Evolutionary conservation across 2,113 vertebrate species (phyloP).

Genomic region (Etia nguti): DNA sequence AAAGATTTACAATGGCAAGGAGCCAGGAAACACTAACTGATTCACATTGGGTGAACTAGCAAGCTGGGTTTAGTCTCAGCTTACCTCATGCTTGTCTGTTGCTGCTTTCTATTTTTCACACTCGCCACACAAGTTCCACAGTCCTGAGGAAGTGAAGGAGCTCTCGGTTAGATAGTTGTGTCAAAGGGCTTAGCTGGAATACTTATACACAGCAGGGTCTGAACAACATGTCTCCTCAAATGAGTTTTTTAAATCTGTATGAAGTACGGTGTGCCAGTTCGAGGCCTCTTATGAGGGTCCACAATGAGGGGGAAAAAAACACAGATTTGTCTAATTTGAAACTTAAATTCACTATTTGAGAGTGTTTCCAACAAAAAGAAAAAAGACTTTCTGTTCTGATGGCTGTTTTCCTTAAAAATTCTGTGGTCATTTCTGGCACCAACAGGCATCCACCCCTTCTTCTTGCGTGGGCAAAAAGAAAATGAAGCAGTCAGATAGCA

Average conservation of each 20-base stretch:
- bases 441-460: background rate
- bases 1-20: too few species aligned
- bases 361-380: background rate
- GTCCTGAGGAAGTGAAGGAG: background rate
- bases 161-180: conserved; percentile 26
- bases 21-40: background rate
- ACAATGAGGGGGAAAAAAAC: background rate
- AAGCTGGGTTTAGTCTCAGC: conserved; percentile 38
- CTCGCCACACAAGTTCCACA: background rate
- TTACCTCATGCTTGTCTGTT: background rate
- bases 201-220: conserved; percentile 36
- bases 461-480: conserved; percentile 18
- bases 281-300: background rate
- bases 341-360: background rate
- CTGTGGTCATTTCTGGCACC: background rate
- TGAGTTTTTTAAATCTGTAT: background rate
- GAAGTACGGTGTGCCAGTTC: background rate
- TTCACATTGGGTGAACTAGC: conserved; percentile 41
- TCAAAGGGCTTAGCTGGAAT: conserved; percentile 31
- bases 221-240: conserved; percentile 22
- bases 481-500: background rate
- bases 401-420: background rate
- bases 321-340: background rate
- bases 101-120: background rate
- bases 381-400: background rate